These are phyloP conservation scores for Coracopsis vasa DNA, from an alignment of 2,113 vertebrate genomes.

Conservation along the genomic window DNA sequence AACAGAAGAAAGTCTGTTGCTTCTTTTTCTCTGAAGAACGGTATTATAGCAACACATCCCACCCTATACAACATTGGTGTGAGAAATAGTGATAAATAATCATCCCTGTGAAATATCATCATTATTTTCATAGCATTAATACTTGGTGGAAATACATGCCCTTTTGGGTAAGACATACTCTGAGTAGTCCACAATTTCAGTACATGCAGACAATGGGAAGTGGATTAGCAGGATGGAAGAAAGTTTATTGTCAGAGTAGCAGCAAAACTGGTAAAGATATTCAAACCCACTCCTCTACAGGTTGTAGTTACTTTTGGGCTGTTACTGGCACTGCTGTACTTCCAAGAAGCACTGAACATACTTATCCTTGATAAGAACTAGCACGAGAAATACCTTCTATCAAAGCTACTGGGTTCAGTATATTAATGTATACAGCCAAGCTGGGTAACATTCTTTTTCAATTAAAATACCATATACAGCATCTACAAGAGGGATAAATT, in stretches of 20 bases:
- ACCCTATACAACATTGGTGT: not conserved
- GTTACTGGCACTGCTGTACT: not conserved
- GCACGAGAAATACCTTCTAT: not conserved
- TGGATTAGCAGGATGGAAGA: not conserved
- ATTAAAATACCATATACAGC: conserved; percentile 29
- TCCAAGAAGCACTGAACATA: not conserved
- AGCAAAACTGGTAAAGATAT: not conserved
- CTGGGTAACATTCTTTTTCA: conserved; percentile 39
- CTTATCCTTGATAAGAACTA: not conserved
- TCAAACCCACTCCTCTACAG: not conserved
- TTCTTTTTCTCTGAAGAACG: not conserved
- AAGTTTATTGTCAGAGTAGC: not conserved
- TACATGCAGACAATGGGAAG: not conserved
- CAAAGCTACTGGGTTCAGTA: not conserved
- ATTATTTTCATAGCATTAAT: not conserved
- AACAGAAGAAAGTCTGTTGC: not conserved
- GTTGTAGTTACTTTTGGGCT: not conserved
- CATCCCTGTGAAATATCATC: not conserved
- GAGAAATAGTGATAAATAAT: not conserved
- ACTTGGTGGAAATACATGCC: not conserved
- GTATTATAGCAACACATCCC: not conserved
- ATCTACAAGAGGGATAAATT: conserved; percentile 19
- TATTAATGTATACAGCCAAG: not conserved
- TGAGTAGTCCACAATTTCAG: not conserved
- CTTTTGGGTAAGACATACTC: not conserved